These are phyloP conservation scores for Heliothis subflexa DNA, from an alignment of 1,140 invertebrate genomes.

Conservation along the genomic window DNA sequence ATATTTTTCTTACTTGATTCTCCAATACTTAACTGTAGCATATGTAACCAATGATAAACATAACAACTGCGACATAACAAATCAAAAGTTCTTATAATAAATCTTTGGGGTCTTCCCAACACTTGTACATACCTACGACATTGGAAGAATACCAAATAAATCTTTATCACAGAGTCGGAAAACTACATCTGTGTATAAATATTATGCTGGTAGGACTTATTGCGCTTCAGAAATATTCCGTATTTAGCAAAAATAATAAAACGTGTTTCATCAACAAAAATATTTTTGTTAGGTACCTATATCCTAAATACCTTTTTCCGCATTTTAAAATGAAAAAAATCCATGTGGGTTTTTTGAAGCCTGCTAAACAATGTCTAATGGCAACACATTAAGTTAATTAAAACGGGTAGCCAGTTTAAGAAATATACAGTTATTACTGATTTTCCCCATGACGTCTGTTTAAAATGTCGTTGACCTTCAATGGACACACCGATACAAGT, in stretches of 20 bases:
- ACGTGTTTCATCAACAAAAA: background rate
- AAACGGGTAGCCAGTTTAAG: background rate
- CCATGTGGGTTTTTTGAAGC: background rate
- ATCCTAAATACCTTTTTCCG: too few relatives aligned
- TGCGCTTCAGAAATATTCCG: background rate
- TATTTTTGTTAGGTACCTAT: background rate
- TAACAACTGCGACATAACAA: too few relatives aligned
- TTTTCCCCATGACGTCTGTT: background rate
- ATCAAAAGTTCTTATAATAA: too few relatives aligned
- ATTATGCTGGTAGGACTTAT: too few relatives aligned
- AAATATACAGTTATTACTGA: background rate
- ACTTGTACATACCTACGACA: too few relatives aligned
- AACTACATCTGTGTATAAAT: too few relatives aligned
- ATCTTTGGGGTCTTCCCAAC: too few relatives aligned
- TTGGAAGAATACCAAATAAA: too few relatives aligned
- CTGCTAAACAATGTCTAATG: background rate
- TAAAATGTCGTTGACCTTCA: background rate
- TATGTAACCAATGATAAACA: too few relatives aligned
- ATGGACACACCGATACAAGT: background rate
- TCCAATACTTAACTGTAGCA: too few relatives aligned
- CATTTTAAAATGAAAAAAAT: background rate
- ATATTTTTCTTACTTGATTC: too few relatives aligned
- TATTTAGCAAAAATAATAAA: background rate
- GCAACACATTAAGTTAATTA: background rate
- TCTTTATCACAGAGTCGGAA: too few relatives aligned